Percentiles rank a stretch among this genome's conserved stretches.
phyloP scores from a whole-genome alignment of 2,113 vertebrate species.

The Cyanistes caeruleus region DNA sequence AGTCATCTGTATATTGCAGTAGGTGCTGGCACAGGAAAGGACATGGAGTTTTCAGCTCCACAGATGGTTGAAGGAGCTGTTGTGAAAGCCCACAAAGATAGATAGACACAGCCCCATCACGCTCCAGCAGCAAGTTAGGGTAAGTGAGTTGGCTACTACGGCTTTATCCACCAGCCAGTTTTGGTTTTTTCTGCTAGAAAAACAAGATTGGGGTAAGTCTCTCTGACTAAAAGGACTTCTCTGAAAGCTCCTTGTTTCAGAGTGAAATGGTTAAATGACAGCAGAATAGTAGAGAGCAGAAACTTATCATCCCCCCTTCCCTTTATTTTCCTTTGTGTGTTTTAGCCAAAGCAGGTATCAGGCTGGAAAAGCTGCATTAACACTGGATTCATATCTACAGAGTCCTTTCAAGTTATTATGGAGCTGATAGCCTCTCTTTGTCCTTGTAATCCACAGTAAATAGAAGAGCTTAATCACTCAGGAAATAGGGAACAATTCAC shows the following conservation, averaged over 20 bases:
- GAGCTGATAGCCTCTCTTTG: conserved; percentile 31
- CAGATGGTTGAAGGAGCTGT: neutral
- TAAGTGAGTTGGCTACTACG: neutral
- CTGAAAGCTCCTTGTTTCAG: neutral
- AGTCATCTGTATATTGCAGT: neutral
- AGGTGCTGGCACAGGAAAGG: neutral
- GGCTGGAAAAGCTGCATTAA: neutral
- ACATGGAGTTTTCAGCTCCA: neutral
- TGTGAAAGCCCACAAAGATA: neutral
- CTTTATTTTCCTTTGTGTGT: neutral
- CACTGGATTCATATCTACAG: neutral
- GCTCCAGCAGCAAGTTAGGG: neutral
- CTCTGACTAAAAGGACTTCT: neutral
- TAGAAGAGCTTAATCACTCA: neutral
- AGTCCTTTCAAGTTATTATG: neutral
- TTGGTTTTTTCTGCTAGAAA: neutral
- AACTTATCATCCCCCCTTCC: neutral
- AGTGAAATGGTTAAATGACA: neutral
- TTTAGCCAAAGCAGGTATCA: neutral
- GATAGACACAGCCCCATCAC: neutral
- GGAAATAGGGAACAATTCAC: neutral
- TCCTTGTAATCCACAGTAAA: conserved; percentile 27
- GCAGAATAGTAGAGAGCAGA: neutral
- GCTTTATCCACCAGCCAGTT: neutral
- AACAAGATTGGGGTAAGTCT: neutral